Conservation (phyloP, 2,113 vertebrate genomes). For the Pardalotus punctatus region DNA sequence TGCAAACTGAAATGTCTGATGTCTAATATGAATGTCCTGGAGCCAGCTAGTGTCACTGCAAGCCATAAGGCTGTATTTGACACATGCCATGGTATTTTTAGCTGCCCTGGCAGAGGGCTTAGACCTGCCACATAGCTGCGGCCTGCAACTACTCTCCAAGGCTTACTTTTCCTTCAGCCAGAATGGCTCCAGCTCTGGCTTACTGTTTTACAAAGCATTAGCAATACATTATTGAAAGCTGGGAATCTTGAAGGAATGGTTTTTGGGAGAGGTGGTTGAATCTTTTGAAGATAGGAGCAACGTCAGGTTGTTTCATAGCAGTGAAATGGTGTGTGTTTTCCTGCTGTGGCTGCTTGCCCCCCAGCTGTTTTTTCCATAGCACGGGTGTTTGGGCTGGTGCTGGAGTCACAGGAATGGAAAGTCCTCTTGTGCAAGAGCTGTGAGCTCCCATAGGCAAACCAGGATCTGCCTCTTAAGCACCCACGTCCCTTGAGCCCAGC, state of each 20-base stretch:
- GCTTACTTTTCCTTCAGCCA: neutral
- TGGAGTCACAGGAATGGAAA: neutral
- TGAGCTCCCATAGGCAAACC: rapidly evolving
- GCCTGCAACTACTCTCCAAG: neutral
- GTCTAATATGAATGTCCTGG: neutral
- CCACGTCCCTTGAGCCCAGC: rapidly evolving
- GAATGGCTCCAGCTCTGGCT: neutral
- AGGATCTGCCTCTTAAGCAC: no score
- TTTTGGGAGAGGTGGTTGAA: no score
- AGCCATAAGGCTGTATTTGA: neutral
- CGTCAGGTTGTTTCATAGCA: rapidly evolving
- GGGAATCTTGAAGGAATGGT: neutral
- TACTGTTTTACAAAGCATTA: neutral
- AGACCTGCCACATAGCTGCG: rapidly evolving
- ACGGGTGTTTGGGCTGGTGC: neutral
- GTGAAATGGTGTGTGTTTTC: rapidly evolving
- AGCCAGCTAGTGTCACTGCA: neutral
- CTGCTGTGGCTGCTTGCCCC: neutral
- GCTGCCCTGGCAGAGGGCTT: neutral
- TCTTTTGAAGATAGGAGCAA: neutral
- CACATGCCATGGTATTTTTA: neutral
- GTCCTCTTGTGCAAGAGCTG: neutral
- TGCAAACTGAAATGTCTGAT: neutral
- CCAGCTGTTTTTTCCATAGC: neutral
- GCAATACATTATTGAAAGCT: rapidly evolving